phyloP scores from a whole-genome alignment of 2,113 vertebrate genomes.

The Anseranas semipalmata region DNA sequence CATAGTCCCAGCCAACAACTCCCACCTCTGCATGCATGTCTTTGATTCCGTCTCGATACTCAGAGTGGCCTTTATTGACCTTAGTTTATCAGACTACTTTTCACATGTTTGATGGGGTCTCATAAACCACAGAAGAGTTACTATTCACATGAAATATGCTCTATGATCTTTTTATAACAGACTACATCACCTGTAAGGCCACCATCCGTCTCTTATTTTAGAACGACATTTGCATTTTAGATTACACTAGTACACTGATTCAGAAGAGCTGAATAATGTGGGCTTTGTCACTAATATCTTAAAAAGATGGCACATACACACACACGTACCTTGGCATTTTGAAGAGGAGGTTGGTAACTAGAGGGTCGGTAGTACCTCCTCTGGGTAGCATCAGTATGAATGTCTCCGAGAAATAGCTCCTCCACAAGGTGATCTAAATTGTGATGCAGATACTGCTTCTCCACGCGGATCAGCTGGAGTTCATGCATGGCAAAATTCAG shows the following conservation, averaged over 20 bases:
- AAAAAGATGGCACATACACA: not conserved
- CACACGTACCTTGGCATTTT: slow-evolving; percentile 87
- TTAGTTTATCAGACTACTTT: not conserved
- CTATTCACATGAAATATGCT: not conserved
- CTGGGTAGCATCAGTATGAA: slow-evolving; percentile 90
- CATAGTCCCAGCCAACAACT: not conserved
- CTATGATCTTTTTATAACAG: not conserved
- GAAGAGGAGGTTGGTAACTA: slow-evolving; percentile 92
- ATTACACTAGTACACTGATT: not conserved
- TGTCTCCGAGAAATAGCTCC: slow-evolving; percentile 93
- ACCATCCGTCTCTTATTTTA: not conserved
- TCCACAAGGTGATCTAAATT: slow-evolving; percentile 91
- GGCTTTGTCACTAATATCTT: not conserved
- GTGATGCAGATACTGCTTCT: slow-evolving; percentile 92
- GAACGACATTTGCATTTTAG: not conserved
- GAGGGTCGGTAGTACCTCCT: slow-evolving; percentile 93
- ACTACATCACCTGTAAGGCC: not conserved
- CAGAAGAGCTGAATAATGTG: not conserved
- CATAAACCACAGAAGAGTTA: not conserved
- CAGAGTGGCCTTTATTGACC: not conserved
- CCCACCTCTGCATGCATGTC: not conserved
- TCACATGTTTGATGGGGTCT: not conserved
- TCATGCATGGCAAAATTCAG: slow-evolving; percentile 96
- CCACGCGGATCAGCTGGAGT: slow-evolving; percentile 91
- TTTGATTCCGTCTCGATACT: not conserved